A percentile compares a stretch with the other conserved stretches of the same genome.
Evolutionary conservation across 2,797 vertebrate species (phyloP).

Genomic region (Tragelaphus oryx): DNA sequence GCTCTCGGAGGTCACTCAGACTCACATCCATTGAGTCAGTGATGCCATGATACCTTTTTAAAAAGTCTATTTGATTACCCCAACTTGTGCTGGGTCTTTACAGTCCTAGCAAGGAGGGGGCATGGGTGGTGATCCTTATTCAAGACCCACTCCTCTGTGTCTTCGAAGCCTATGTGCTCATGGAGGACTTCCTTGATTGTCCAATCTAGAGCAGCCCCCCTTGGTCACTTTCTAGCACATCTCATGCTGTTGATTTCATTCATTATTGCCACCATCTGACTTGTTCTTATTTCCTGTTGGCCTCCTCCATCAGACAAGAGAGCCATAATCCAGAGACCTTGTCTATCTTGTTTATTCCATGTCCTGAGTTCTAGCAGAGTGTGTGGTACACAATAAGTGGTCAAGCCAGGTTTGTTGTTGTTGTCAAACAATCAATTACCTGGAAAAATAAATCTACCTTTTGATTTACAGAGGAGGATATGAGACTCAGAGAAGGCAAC

Average conservation of each 20-base stretch:
- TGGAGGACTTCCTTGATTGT: neutral
- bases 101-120: neutral
- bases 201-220: neutral
- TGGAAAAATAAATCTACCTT: neutral
- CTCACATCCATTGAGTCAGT: too few species aligned
- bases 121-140: neutral
- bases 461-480: neutral
- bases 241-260: neutral
- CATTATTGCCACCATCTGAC: neutral
- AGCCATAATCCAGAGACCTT: neutral
- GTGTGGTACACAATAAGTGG: neutral
- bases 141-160: neutral
- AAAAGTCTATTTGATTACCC: too few species aligned
- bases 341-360: neutral
- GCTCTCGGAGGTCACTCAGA: too few species aligned
- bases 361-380: neutral
- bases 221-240: rapidly evolving
- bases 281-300: neutral
- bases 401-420: too few species aligned
- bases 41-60: neutral
- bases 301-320: neutral
- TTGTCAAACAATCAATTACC: too few species aligned
- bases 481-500: neutral
- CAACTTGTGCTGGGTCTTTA: neutral
- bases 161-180: neutral